Evolutionary conservation across 2,113 vertebrate genomes (phyloP).

Genomic region (Gadus macrocephalus): DNA sequence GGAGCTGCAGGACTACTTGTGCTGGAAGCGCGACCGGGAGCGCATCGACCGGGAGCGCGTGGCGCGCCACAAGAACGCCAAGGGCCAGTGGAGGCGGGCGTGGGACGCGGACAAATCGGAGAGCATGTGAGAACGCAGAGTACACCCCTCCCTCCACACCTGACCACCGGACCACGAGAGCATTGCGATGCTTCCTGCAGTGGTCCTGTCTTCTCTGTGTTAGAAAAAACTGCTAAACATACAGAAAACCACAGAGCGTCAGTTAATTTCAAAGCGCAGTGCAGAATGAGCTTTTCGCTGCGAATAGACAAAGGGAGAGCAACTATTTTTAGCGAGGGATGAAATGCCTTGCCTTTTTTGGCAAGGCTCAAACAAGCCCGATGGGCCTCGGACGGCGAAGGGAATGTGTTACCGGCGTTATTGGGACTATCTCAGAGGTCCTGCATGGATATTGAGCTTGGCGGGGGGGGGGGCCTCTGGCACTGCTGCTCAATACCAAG

Average conservation of each 20-base stretch:
- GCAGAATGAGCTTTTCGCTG: constrained; percentile 49
- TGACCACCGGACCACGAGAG: no score
- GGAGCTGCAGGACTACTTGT: constrained; percentile 81
- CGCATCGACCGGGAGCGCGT: constrained; percentile 89
- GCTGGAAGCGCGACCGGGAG: constrained; percentile 91
- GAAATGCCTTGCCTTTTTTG: constrained; percentile 79
- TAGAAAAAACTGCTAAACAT: no score
- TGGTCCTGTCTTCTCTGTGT: no score
- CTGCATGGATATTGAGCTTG: constrained; percentile 10
- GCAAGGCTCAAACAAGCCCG: constrained; percentile 56
- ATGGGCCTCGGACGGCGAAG: constrained; percentile 43
- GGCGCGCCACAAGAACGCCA: constrained; percentile 88
- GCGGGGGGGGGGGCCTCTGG: constrained; percentile 2
- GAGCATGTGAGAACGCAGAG: constrained; percentile 78
- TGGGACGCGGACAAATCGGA: constrained; percentile 95
- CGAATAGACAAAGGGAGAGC: constrained; percentile 57
- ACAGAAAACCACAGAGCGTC: background rate
- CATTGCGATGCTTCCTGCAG: no score
- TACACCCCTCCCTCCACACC: no score
- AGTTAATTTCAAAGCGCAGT: constrained; percentile 44
- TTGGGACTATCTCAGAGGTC: no score
- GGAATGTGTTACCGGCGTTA: constrained; percentile 37
- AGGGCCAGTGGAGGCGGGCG: constrained; percentile 93
- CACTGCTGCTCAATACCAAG: background rate
- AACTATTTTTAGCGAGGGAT: constrained; percentile 67